Percentiles rank a stretch among this genome's conserved stretches.
phyloP scores from a whole-genome alignment of 1,140 invertebrate genomes.

The Ceratosolen fusciceps region DNA sequence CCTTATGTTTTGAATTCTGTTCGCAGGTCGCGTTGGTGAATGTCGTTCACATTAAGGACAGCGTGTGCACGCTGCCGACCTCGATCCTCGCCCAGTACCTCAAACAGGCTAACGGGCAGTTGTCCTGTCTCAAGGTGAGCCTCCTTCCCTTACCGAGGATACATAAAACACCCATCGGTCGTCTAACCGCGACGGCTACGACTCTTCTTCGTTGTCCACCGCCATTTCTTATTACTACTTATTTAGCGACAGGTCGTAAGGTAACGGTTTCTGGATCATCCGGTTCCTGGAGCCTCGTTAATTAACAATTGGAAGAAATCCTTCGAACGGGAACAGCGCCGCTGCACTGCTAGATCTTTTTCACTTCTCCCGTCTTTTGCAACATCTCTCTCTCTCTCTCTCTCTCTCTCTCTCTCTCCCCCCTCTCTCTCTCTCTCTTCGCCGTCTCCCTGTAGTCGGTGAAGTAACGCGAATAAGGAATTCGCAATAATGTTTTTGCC shows the following conservation, averaged over 20 bases:
- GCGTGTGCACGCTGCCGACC: slow-evolving; percentile 82
- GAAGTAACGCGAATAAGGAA: slow-evolving; percentile 5
- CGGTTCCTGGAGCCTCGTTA: no score
- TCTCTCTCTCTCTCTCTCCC: neutral
- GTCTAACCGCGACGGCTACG: no score
- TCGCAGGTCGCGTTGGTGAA: slow-evolving; percentile 81
- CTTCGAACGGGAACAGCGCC: no score
- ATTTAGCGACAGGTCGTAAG: no score
- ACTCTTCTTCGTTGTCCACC: no score
- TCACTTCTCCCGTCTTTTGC: no score
- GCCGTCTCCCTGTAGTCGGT: neutral
- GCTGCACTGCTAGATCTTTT: no score
- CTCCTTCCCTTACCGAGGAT: slow-evolving; percentile 26
- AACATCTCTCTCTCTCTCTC: neutral
- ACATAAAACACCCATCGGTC: no score
- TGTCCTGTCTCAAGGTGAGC: slow-evolving; percentile 83
- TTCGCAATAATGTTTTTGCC: neutral
- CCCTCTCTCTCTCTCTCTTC: neutral
- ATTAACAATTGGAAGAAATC: no score
- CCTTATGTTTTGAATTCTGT: no score
- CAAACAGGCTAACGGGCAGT: slow-evolving; percentile 85
- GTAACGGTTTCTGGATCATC: no score
- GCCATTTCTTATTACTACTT: no score
- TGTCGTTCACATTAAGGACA: slow-evolving; percentile 85
- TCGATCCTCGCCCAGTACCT: slow-evolving; percentile 85